Evolutionary conservation across 1,140 invertebrate species (phyloP), one percentile per base, ranked within the genome.

Genomic region (Drosophila sp.): DNA sequence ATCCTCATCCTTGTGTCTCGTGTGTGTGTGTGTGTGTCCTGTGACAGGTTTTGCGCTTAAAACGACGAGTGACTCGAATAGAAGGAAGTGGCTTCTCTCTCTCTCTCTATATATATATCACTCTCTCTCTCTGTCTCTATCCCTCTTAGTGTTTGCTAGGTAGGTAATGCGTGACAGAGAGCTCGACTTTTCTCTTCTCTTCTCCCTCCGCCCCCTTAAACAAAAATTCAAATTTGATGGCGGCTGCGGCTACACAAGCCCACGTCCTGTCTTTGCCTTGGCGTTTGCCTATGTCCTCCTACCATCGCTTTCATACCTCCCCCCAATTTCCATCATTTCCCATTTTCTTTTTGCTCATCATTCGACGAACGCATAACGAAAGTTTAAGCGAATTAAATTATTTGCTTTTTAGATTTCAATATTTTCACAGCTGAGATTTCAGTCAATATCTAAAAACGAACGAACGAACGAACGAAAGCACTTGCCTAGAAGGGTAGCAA

Each of bases 331-430:
- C 29, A 1, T 3, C 30, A 29, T 29, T 44, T 41, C 57, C 60
- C 35, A 38, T 65, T 35, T 17, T 47, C 54, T 50, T 66, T 17
- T 35, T 68, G 47, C 62, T 66, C 44, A 65, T 62, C 57, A 27
- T 50, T 50, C 44, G 23, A 50, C 54, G 35, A 35, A 58, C 76
- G 60, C 55, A 60, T 55, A 44, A 66, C 69, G 70, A 89, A 87
- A 89, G 83, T 87, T 87, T 89, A 86, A 87, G 84, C 84, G 80
- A 87, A 89, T 87, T 87, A 89, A 89, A 87, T 87, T 87, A 87
- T 87, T 87, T 87, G 83, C 84, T 89, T 87, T 87, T 87, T 87
- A 87, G 83, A 87, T 87, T 87, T 87, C 84, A 87, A 87, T 87
- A 87, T 87, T 87, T 87, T 76, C 83, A 84, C 76, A 83, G 83